A percentile compares a stretch with the other conserved stretches of the same genome.
These are phyloP conservation scores for Corticium candelabrum DNA, from an alignment of 37 sponge, comb jelly and placozoan species.

Conservation along the genomic window DNA sequence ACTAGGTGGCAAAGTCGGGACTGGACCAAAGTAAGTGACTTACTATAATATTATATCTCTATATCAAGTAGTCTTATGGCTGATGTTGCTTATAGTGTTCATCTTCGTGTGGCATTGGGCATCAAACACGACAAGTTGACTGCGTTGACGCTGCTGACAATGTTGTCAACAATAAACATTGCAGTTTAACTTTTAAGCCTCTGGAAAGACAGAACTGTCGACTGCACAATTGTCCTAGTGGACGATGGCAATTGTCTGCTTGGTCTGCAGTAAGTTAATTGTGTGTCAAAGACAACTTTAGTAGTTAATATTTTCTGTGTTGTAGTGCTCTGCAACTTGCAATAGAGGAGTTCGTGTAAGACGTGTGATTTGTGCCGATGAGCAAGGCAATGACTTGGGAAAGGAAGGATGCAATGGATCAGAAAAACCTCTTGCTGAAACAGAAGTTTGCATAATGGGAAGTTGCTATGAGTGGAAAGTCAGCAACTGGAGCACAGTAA, in stretches of 20 bases:
- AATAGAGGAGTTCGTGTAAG: not conserved
- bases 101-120: not conserved
- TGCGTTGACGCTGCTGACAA: not conserved
- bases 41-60: too few species aligned
- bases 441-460: not conserved
- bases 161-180: not conserved
- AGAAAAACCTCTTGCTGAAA: not conserved
- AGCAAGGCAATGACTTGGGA: not conserved
- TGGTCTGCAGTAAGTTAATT: not conserved
- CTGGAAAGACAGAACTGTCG: not conserved
- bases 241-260: not conserved
- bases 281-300: not conserved
- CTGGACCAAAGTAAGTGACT: not conserved
- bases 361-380: not conserved
- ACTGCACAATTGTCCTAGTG: not conserved
- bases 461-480: not conserved
- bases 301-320: not conserved
- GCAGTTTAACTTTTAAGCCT: not conserved
- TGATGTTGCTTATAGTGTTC: too few species aligned
- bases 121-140: not conserved
- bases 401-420: not conserved
- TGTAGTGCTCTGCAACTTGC: not conserved
- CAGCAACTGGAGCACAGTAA: not conserved
- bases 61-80: too few species aligned
- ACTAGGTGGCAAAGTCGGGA: not conserved